These are phyloP conservation scores for Platyscapa corneri DNA, from an alignment of 1,140 invertebrate genomes.

Conservation along the genomic window DNA sequence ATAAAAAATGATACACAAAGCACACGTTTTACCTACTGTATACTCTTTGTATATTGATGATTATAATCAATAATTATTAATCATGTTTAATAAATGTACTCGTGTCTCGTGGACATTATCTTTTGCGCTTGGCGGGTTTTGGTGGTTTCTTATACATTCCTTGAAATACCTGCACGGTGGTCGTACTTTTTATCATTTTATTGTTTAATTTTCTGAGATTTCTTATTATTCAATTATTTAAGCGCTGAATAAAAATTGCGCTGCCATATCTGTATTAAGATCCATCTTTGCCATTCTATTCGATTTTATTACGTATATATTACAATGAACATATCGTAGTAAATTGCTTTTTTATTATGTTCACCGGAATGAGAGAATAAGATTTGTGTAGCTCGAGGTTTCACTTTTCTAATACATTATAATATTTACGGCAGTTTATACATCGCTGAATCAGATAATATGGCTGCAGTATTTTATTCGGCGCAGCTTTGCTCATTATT, in stretches of 20 bases:
- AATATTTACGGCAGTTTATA: neutral
- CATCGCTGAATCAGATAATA: neutral
- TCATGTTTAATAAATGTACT: constrained; percentile 75
- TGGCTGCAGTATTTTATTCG: constrained; percentile 35
- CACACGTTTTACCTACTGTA: constrained; percentile 46
- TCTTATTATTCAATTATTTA: constrained; percentile 36
- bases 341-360: too few relatives aligned
- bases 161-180: constrained; percentile 68
- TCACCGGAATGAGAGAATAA: too few relatives aligned
- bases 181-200: constrained; percentile 67
- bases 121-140: constrained; percentile 73
- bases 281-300: too few relatives aligned
- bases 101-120: constrained; percentile 72
- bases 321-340: too few relatives aligned
- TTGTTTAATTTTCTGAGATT: neutral
- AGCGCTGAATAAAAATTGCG: constrained; percentile 35
- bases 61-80: constrained; percentile 71
- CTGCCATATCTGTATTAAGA: neutral
- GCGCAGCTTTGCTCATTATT: constrained; percentile 39
- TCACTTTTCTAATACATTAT: neutral
- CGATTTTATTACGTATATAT: too few relatives aligned
- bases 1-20: constrained; percentile 9
- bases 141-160: constrained; percentile 70
- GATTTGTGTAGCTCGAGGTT: too few relatives aligned
- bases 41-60: constrained; percentile 64